A percentile compares a stretch with the other conserved stretches of the same genome.
These are phyloP conservation scores for Apolygus lucorum DNA, from an alignment of 1,140 invertebrate species.

Conservation along the genomic window DNA sequence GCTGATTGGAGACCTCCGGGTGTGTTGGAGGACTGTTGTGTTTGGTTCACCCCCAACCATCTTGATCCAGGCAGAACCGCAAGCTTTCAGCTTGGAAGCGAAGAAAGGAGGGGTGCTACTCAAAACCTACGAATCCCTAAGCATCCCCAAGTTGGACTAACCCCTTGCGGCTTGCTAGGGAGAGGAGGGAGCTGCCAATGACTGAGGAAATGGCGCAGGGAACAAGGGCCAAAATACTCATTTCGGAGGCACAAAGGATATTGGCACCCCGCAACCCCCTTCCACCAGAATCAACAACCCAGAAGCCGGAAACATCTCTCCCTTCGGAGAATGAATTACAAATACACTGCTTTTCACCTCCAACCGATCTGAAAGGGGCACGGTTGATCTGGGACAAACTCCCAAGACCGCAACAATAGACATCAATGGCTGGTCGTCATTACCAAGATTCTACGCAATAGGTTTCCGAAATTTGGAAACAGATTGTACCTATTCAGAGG, in stretches of 20 bases:
- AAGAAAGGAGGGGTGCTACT: neutral
- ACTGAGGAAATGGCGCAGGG: neutral
- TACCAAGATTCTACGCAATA: too few species aligned
- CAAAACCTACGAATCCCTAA: neutral
- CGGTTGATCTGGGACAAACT: too few species aligned
- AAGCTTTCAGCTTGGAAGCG: neutral
- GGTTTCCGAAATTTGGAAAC: too few species aligned
- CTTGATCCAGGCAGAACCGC: neutral
- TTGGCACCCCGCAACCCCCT: neutral
- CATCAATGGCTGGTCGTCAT: too few species aligned
- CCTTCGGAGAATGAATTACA: neutral
- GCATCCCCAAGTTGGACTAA: neutral
- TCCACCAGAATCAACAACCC: neutral
- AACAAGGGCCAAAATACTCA: slow-evolving; percentile 3
- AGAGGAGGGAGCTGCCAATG: neutral
- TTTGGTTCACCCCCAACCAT: neutral
- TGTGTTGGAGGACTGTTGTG: neutral
- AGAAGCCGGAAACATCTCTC: neutral
- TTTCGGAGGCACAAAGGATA: neutral
- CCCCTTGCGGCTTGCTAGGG: neutral
- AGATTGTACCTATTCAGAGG: too few species aligned
- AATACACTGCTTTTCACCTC: neutral
- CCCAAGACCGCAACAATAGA: too few species aligned
- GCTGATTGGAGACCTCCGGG: neutral
- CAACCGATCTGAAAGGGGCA: too few species aligned